Evolutionary conservation across 2,797 vertebrate species (phyloP).

Genomic region (Setipinna tenuifilis): DNA sequence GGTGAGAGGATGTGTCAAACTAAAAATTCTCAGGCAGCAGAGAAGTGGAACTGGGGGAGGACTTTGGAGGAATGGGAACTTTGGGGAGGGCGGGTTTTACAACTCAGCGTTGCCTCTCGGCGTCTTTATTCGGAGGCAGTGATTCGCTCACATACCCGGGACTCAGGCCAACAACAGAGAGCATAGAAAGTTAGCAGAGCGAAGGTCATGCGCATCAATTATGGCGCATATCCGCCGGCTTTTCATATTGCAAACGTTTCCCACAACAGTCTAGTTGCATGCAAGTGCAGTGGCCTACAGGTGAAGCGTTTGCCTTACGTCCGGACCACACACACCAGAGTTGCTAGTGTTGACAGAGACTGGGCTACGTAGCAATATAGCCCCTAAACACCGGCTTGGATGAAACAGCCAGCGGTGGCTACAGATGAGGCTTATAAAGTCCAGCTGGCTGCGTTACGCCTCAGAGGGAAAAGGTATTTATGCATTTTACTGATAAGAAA

Average conservation of each 20-base stretch:
- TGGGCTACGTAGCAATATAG: neutral
- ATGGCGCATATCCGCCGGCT: neutral
- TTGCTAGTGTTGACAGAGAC: neutral
- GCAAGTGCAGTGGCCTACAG: neutral
- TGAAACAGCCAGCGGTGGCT: too few relatives aligned
- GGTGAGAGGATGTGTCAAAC: conserved; percentile 23
- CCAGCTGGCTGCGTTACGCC: too few relatives aligned
- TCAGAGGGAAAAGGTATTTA: too few relatives aligned
- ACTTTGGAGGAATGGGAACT: conserved; percentile 69
- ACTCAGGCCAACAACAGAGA: conserved; percentile 51
- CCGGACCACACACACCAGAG: neutral
- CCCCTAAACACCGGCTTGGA: too few relatives aligned
- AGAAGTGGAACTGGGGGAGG: conserved; percentile 45
- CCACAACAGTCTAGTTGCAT: neutral
- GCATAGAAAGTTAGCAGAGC: conserved; percentile 45
- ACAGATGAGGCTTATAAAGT: too few relatives aligned
- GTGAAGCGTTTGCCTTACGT: neutral
- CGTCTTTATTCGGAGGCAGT: conserved; percentile 68
- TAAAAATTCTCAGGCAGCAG: conserved; percentile 34
- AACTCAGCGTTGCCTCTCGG: conserved; percentile 71
- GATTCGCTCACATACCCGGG: conserved; percentile 65
- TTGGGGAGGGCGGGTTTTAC: conserved; percentile 72
- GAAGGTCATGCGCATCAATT: conserved; percentile 42
- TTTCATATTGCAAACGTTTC: neutral
- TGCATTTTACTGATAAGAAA: too few relatives aligned